Base-by-base conservation (phyloP, 2,888 invertebrate species). In the Abrostola triplasia region DNA sequence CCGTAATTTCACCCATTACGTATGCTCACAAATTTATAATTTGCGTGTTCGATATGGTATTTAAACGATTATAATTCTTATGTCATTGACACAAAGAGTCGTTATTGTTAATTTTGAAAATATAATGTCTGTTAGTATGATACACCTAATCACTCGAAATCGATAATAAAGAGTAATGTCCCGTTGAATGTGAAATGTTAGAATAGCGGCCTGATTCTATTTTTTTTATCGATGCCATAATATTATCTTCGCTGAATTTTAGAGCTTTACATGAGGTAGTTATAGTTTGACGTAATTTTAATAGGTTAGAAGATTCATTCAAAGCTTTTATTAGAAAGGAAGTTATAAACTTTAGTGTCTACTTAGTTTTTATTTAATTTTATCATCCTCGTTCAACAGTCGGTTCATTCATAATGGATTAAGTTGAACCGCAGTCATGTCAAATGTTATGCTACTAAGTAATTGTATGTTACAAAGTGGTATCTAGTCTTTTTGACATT, bases 1-100 rank as follows among this genome's bases (percentile, higher is more conserved):
- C 89, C 87, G 83, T 92, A 89, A 91, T 92, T 89, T 89, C 87
- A 88, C 84, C 89, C 85, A 91, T 91, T 90, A 90, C 83, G 76
- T 83, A 79, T 85, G 81, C 82, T 88, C 83, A 86, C 84, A 88
- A 90, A 87, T 88, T 87, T 86, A 82, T 88, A 85, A 89, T 89
- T 85, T 88, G 87, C 90, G 88, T 88, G 82, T 83, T 70, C 78
- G 80, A 83, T 73, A 76, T 79, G 66, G 64, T 76, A 68, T 79
- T 67, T 75, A 76, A 67, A 75, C 83, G 74, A 90, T 84, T 84
- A 67, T 84, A 69, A 76, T 80, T 82, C 85, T 85, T 89, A 80
- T 83, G 68, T 72, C 83, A 77, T 65, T 76, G 67, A 77, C 63
- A 75, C 70, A 83, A 78, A 80, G 79, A 79, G 75, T 77, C 71